phyloP scores from a whole-genome alignment of 2,888 invertebrate genomes.

The Graphium colonna region DNA sequence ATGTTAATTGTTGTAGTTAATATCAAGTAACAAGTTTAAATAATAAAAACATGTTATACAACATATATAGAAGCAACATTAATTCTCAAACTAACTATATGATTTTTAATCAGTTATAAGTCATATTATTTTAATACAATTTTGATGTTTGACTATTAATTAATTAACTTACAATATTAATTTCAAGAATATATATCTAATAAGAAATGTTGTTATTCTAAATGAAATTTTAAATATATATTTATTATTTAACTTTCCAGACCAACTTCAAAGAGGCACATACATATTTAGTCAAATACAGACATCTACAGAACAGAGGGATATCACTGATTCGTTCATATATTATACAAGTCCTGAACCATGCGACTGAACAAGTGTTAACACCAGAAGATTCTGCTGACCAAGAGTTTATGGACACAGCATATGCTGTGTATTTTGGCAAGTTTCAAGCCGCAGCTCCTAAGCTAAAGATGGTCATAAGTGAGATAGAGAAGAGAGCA shows the following conservation, averaged over 20 bases:
- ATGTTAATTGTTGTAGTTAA: conserved; percentile 41
- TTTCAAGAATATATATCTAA: too few species aligned
- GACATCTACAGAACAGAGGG: conserved; percentile 90
- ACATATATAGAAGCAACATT: too few species aligned
- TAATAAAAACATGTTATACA: too few species aligned
- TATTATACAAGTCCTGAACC: conserved; percentile 86
- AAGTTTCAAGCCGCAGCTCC: conserved; percentile 96
- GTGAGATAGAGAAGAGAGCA: conserved; percentile 89
- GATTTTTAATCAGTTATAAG: too few species aligned
- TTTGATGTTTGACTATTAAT: too few species aligned
- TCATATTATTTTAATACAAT: too few species aligned
- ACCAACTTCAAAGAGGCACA: conserved; percentile 91
- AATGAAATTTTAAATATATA: too few species aligned
- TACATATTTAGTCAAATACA: conserved; percentile 89
- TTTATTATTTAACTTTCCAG: too few species aligned
- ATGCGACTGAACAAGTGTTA: conserved; percentile 88
- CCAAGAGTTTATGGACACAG: conserved; percentile 79
- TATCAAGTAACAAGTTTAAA: neutral
- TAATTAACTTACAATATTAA: too few species aligned
- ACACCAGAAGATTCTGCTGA: conserved; percentile 55
- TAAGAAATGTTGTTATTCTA: too few species aligned
- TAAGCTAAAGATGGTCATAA: conserved; percentile 89
- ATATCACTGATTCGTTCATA: conserved; percentile 89
- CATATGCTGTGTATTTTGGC: conserved; percentile 94
- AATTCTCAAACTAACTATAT: too few species aligned